Evolutionary conservation across 1,140 invertebrate species (phyloP).

Genomic region (Monochamus saltuarius): DNA sequence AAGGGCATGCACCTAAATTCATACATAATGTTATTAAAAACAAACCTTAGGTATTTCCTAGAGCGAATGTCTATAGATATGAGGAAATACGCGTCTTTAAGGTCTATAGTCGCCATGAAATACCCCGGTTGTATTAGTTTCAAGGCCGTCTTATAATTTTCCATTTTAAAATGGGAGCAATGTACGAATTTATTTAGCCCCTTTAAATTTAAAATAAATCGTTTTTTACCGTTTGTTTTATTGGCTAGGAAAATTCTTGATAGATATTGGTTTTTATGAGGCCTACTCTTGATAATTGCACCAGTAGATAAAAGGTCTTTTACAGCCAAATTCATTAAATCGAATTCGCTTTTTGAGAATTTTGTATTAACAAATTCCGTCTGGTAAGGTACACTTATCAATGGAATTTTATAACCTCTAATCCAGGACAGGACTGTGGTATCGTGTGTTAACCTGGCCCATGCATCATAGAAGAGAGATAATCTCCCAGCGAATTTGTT

Average conservation of each 20-base stretch:
- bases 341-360: not conserved
- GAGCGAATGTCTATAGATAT: slow-evolving; percentile 28
- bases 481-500: too few relatives aligned
- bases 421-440: not conserved
- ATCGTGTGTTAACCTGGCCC: not conserved
- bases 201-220: slow-evolving; percentile 38
- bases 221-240: slow-evolving; percentile 26
- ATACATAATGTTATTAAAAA: slow-evolving; percentile 23
- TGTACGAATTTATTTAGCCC: slow-evolving; percentile 29
- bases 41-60: slow-evolving; percentile 29
- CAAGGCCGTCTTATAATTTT: slow-evolving; percentile 31
- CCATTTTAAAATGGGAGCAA: slow-evolving; percentile 35
- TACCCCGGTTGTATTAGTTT: slow-evolving; percentile 27
- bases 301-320: not conserved
- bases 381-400: not conserved
- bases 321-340: too few relatives aligned
- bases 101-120: slow-evolving; percentile 29
- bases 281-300: not conserved
- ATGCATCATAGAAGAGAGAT: too few relatives aligned
- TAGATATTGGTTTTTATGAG: slow-evolving; percentile 27
- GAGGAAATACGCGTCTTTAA: slow-evolving; percentile 24
- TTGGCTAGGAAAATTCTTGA: slow-evolving; percentile 18
- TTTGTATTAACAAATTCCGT: too few relatives aligned
- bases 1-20: slow-evolving; percentile 21
- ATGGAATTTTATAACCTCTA: not conserved